Percentiles rank a stretch among this genome's conserved stretches.
These are phyloP conservation scores for Sciurus niger DNA, from an alignment of 2,113 vertebrate species.

Conservation along the genomic window DNA sequence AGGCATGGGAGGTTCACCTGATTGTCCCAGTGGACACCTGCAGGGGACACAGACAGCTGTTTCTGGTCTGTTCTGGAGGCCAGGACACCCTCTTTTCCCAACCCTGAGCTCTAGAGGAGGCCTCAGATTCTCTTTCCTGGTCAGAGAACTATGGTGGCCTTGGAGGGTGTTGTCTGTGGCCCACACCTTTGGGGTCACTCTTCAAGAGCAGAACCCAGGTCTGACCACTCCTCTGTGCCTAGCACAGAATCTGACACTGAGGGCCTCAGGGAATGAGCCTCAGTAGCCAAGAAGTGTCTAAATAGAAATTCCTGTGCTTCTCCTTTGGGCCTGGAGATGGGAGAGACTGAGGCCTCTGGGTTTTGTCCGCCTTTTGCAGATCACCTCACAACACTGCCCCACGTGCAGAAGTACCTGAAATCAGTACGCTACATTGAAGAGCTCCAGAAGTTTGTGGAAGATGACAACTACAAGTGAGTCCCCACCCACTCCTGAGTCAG, in stretches of 20 bases:
- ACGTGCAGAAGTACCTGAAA: slow-evolving; percentile 97
- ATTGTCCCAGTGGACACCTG: not conserved
- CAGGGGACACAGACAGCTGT: not conserved
- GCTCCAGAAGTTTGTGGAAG: slow-evolving; percentile 98
- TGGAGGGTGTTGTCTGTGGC: not conserved
- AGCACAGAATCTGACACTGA: not conserved
- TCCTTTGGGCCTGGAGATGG: not conserved
- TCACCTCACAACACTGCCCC: slow-evolving; percentile 94
- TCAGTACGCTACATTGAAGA: slow-evolving; percentile 98
- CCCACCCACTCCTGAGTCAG: not conserved
- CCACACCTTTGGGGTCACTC: not conserved
- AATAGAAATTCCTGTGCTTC: not conserved
- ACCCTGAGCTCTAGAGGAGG: not conserved
- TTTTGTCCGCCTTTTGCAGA: slow-evolving; percentile 86
- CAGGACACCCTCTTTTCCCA: not conserved
- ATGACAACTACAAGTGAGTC: slow-evolving; percentile 98
- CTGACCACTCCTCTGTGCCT: not conserved
- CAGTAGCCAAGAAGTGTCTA: not conserved
- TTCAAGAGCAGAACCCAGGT: not conserved
- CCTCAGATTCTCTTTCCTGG: not conserved
- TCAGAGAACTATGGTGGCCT: not conserved
- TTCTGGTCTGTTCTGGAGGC: not conserved
- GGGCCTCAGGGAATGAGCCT: not conserved
- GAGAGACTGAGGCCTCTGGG: not conserved
- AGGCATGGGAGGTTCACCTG: not conserved